Evolutionary conservation across 1,140 invertebrate species (phyloP).

Genomic region (Mylabris phalerata): DNA sequence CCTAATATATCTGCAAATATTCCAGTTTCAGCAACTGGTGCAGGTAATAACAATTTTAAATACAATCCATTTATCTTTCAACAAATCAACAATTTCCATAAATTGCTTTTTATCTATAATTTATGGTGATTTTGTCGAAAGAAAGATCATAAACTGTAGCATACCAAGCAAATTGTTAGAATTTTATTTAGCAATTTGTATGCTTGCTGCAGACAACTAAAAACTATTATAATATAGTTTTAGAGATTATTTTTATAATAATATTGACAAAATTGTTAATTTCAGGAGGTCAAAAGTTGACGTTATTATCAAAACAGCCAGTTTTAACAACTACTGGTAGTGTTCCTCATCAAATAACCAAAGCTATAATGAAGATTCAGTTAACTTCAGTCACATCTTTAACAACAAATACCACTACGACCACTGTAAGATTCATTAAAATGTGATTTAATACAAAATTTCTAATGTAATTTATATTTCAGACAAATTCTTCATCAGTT

Average conservation of each 20-base stretch:
- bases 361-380: conserved; percentile 39
- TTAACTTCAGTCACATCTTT: conserved; percentile 30
- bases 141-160: conserved; percentile 8
- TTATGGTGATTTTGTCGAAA: conserved; percentile 6
- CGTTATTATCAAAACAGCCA: conserved; percentile 49
- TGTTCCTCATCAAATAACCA: conserved; percentile 36
- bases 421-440: background rate
- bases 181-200: conserved; percentile 3
- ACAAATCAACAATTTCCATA: background rate
- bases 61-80: background rate
- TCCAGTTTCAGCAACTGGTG: conserved; percentile 31
- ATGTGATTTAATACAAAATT: background rate
- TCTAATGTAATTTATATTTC: conserved; percentile 3
- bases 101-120: conserved; percentile 1
- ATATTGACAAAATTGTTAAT: background rate
- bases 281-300: conserved; percentile 46
- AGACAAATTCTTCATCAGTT: conserved; percentile 8
- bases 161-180: conserved; percentile 12
- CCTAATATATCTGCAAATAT: conserved; percentile 33
- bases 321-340: conserved; percentile 36
- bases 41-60: conserved; percentile 25
- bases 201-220: conserved; percentile 8
- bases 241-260: background rate
- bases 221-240: background rate
- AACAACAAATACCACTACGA: conserved; percentile 22